A percentile compares a stretch with the other conserved stretches of the same genome.
These are phyloP conservation scores for Diceros bicornis DNA, from an alignment of 2,797 vertebrate genomes.

Conservation along the genomic window DNA sequence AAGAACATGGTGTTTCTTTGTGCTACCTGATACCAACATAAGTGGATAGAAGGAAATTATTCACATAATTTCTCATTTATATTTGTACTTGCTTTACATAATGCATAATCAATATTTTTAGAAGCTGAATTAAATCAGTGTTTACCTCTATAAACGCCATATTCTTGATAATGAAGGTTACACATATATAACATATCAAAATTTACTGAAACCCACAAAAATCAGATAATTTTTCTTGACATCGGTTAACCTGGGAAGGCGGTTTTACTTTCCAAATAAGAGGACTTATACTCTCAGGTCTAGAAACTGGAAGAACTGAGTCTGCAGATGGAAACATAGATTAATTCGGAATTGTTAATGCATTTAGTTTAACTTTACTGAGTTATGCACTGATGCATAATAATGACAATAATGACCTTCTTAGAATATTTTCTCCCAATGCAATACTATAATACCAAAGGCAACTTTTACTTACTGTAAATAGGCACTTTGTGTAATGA, in stretches of 20 bases:
- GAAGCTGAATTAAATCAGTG: not conserved
- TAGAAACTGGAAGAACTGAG: not conserved
- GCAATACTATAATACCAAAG: not conserved
- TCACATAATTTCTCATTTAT: not conserved
- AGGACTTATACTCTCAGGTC: not conserved
- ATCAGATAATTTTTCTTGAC: not conserved
- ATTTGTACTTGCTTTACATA: too few species aligned
- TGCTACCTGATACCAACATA: not conserved
- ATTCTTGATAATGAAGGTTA: not conserved
- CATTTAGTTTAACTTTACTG: not conserved
- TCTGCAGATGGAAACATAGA: not conserved
- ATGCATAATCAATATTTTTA: not conserved
- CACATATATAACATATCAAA: not conserved
- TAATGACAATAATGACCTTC: not conserved
- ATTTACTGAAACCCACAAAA: not conserved
- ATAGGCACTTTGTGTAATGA: not conserved
- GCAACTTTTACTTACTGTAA: not conserved
- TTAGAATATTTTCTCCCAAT: not conserved
- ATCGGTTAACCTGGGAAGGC: not conserved
- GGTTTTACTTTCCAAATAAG: not conserved
- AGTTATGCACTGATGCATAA: not conserved
- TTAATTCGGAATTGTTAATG: not conserved
- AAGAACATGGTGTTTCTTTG: too few species aligned
- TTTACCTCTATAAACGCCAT: not conserved
- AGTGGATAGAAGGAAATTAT: not conserved